Evolutionary conservation across 2,888 invertebrate species (phyloP).

Genomic region (Andrena marginata): DNA sequence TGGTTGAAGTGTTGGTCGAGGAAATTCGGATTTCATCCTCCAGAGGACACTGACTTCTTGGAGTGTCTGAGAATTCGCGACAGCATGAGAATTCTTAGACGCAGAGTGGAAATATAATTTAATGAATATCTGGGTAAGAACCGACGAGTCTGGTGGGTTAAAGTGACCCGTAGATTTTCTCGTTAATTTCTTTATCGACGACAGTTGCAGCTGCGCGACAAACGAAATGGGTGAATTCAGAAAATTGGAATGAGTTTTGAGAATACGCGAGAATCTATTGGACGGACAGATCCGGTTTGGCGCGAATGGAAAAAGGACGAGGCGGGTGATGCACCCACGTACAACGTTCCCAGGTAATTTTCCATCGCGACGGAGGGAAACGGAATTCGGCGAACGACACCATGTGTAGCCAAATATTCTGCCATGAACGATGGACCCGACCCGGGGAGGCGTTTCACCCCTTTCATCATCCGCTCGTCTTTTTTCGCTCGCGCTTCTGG

Average conservation of each 20-base stretch:
- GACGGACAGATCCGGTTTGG: slow-evolving; percentile 31
- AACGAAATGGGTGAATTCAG: slow-evolving; percentile 13
- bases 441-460: slow-evolving; percentile 45
- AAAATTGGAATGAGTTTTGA: slow-evolving; percentile 41
- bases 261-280: slow-evolving; percentile 29
- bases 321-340: slow-evolving; percentile 46
- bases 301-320: slow-evolving; percentile 55
- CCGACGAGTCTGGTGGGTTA: too few relatives aligned
- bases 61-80: too few relatives aligned
- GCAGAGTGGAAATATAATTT: not conserved
- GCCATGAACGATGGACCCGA: slow-evolving; percentile 59
- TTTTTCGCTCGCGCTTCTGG: slow-evolving; percentile 38
- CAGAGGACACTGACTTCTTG: not conserved
- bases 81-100: not conserved
- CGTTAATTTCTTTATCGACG: not conserved
- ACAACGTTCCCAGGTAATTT: slow-evolving; percentile 61
- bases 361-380: slow-evolving; percentile 55
- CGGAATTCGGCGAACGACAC: slow-evolving; percentile 46
- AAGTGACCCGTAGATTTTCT: not conserved
- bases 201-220: not conserved
- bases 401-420: slow-evolving; percentile 63
- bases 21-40: not conserved
- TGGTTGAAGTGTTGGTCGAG: not conserved
- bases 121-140: too few relatives aligned
- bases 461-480: slow-evolving; percentile 56